Base-by-base conservation (phyloP, 2,888 invertebrate genomes). In the Chydorus sphaericus region DNA sequence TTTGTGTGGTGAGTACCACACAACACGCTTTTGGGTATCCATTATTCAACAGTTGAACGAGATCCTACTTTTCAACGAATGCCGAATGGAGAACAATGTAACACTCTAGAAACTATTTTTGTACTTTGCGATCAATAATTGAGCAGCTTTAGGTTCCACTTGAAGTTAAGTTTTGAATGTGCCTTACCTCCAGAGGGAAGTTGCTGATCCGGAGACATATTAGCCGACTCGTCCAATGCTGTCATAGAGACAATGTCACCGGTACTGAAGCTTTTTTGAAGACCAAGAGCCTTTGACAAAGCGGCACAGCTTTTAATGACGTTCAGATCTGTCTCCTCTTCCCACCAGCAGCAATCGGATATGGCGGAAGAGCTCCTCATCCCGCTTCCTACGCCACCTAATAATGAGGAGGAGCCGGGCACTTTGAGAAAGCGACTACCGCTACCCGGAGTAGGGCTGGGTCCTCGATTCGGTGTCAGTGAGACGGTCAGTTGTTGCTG, bases 211-310 rank as follows among this genome's bases (percentile, higher is more conserved):
- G 28, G 30, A 33, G 20, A 36, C 74, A 0, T 76, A n/a, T n/a
- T n/a, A n/a, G n/a, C n/a, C n/a, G n/a, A n/a, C n/a, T n/a, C n/a
- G n/a, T n/a, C n/a, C n/a, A n/a, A n/a, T n/a, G n/a, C n/a, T n/a
- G n/a, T n/a, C 61, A 78, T 68, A 64, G 78, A 77, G 50, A 75
- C 73, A 18, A 88, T 83, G 66, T 89, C 89, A 29, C 81, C 82
- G 0, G 86, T 85, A 65, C 86, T 87, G 72, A 88, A 87, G 63
- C 85, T 85, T 64, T 86, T 80, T 50, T 85, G 83, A n/a, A 87
- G 75, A 2, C 88, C 87, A 0, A 87, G 72, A 53, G 82, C 85
- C 0, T 84, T 82, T 50, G 85, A 85, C 28, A 88, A 74, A 7
- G 81, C 83, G 0, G 84, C 86, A 67, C 87, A 88, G 57, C 83